Base-by-base conservation (phyloP, 2,888 invertebrate species). In the Gasteruption jaculator region DNA sequence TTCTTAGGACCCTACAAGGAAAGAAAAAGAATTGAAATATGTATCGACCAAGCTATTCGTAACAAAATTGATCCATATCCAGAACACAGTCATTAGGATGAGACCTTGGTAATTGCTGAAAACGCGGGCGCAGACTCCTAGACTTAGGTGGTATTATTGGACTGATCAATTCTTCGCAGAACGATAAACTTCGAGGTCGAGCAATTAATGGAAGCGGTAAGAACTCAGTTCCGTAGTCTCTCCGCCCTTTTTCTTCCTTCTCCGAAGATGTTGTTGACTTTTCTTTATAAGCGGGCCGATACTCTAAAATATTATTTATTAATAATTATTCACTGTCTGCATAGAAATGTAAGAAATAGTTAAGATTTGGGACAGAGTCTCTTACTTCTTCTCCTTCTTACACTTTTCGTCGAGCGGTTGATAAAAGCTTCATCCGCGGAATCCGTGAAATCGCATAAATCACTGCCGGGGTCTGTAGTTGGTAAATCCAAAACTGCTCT, bases 381-480 rank as follows among this genome's bases (percentile, higher is more conserved):
- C 46, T 10, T 41, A 54, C 49, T 53, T 46, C 30, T 46, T 42
- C 20, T 22, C 18, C 29, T 38, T 5, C 32, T 41, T 41, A 43
- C 19, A 32, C 42, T 49, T 18, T 35, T 44, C 30, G 16, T 48
- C 2, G 52, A 48, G 2, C 46, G 48, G 18, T 45, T 41, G 5
- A 48, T 32, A 21, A 50, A 52, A 41, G 80, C 80, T 39, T 78
- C 81, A 51, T 83, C 83, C 0, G 78, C 78, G 7, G 82, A 80
- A 35, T 65, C 65, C 10, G 52, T 58, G 5, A 56, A 35, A 35
- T 71, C 73, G 43, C 72, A 74, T 38, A 76, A 56, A 57, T 83
- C 83, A 3, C 81, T 79, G 53, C 82, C 81, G 1, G 81, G 83
- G 63, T 83, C 83, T 6, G 83, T 82, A 30, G 82, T 82, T 24